phyloP scores from a whole-genome alignment of 2,888 invertebrate genomes.

The Euzophera pinguis region DNA sequence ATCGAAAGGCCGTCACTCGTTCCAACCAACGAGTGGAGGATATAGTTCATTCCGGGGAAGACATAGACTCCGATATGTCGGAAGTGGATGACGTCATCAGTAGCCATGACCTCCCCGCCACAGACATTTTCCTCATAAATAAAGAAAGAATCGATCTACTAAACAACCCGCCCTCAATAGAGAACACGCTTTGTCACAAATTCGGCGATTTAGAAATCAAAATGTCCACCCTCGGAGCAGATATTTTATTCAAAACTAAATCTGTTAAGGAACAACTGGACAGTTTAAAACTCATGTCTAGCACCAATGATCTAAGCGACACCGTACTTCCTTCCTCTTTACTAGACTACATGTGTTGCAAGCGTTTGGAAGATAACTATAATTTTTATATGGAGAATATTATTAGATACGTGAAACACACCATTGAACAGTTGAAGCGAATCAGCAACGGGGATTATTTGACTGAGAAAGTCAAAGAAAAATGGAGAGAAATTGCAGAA shows the following conservation, averaged over 20 bases:
- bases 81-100: slow-evolving; percentile 52
- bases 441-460: slow-evolving; percentile 72
- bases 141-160: slow-evolving; percentile 56
- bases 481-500: slow-evolving; percentile 53
- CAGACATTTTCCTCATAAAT: slow-evolving; percentile 45
- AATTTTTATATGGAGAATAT: slow-evolving; percentile 70
- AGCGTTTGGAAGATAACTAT: slow-evolving; percentile 59
- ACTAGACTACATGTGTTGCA: slow-evolving; percentile 63
- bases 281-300: slow-evolving; percentile 35
- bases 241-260: slow-evolving; percentile 48
- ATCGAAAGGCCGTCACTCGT: slow-evolving; percentile 21
- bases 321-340: slow-evolving; percentile 50
- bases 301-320: slow-evolving; percentile 32
- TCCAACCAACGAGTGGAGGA: slow-evolving; percentile 64
- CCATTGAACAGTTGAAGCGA: slow-evolving; percentile 68
- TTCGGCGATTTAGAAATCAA: slow-evolving; percentile 49
- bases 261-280: slow-evolving; percentile 50
- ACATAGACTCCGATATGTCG: slow-evolving; percentile 49
- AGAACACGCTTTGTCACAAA: slow-evolving; percentile 57
- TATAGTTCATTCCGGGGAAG: slow-evolving; percentile 51
- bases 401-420: slow-evolving; percentile 59
- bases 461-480: slow-evolving; percentile 63
- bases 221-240: slow-evolving; percentile 33
- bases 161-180: slow-evolving; percentile 39
- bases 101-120: slow-evolving; percentile 42